A percentile compares a stretch with the other conserved stretches of the same genome.
Evolutionary conservation across 2,113 vertebrate genomes (phyloP).

Genomic region (Labrus mixtus): DNA sequence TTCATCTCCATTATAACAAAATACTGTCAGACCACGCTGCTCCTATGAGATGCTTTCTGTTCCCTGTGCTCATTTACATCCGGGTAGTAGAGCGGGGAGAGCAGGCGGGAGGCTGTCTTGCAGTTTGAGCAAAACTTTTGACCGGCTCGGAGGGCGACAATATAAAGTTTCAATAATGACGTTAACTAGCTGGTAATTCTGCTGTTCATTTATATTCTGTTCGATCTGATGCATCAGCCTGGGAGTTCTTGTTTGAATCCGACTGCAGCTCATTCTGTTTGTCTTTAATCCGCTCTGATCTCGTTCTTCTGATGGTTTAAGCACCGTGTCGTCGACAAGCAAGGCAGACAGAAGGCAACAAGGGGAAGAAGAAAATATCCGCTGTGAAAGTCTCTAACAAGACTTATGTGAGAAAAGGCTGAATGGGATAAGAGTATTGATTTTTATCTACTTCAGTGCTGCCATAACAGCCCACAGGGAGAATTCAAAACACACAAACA

Average conservation of each 20-base stretch:
- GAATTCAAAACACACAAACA: constrained; percentile 36
- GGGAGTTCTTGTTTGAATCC: constrained; percentile 6
- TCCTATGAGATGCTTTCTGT: no score
- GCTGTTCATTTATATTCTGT: constrained; percentile 30
- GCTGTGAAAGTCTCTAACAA: constrained; percentile 59
- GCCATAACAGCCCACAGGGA: constrained; percentile 51
- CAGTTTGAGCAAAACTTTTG: no score
- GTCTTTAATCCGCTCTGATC: constrained; percentile 39
- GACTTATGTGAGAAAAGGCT: constrained; percentile 63
- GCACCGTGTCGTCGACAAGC: constrained; percentile 4
- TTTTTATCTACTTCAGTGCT: constrained; percentile 64
- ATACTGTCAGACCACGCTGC: no score
- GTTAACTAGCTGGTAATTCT: not conserved
- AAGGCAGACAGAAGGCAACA: constrained; percentile 41
- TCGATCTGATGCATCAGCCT: constrained; percentile 1
- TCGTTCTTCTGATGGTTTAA: constrained; percentile 52
- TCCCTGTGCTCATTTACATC: no score
- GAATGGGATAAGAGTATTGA: constrained; percentile 65
- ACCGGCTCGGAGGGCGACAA: no score
- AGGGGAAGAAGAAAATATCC: constrained; percentile 52
- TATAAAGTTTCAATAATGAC: no score
- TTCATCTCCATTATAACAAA: no score
- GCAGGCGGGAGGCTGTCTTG: no score
- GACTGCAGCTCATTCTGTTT: constrained; percentile 11
- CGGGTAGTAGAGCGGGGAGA: no score